Evolutionary conservation across 2,888 invertebrate genomes (phyloP).

Genomic region (Cryptophagus acutangulus): DNA sequence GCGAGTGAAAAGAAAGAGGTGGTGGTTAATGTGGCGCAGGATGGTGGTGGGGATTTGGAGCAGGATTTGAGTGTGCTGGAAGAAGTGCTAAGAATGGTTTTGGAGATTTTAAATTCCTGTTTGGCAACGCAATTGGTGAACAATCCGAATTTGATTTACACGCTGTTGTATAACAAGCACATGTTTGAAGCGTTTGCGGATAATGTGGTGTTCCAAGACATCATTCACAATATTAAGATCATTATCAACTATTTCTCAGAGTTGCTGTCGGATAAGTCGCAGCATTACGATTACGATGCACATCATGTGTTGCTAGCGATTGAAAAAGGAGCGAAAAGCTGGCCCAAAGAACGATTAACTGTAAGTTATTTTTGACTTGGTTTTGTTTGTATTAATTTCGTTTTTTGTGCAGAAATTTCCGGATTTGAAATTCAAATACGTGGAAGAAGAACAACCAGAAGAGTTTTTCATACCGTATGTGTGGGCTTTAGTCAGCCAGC

Average conservation of each 20-base stretch:
- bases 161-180: conserved; percentile 86
- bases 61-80: conserved; percentile 90
- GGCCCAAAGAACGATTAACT: conserved; percentile 90
- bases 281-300: conserved; percentile 70
- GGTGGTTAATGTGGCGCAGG: conserved; percentile 32
- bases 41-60: conserved; percentile 52
- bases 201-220: conserved; percentile 86
- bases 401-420: conserved; percentile 80
- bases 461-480: conserved; percentile 99
- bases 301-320: conserved; percentile 83
- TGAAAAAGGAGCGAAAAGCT: conserved; percentile 85
- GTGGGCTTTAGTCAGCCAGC: conserved; percentile 78
- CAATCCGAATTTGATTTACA: conserved; percentile 91
- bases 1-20: conserved; percentile 27
- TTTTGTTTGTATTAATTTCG: conserved; percentile 2
- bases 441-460: conserved; percentile 97
- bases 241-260: conserved; percentile 71
- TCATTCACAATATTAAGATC: conserved; percentile 92
- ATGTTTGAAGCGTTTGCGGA: conserved; percentile 82
- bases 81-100: conserved; percentile 92
- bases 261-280: conserved; percentile 55
- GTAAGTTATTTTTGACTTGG: conserved; percentile 50
- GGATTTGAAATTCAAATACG: conserved; percentile 96
- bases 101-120: conserved; percentile 96
- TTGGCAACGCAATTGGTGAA: conserved; percentile 81